phyloP scores from a whole-genome alignment of 1,140 invertebrate species.

The Heterodera schachtii region DNA sequence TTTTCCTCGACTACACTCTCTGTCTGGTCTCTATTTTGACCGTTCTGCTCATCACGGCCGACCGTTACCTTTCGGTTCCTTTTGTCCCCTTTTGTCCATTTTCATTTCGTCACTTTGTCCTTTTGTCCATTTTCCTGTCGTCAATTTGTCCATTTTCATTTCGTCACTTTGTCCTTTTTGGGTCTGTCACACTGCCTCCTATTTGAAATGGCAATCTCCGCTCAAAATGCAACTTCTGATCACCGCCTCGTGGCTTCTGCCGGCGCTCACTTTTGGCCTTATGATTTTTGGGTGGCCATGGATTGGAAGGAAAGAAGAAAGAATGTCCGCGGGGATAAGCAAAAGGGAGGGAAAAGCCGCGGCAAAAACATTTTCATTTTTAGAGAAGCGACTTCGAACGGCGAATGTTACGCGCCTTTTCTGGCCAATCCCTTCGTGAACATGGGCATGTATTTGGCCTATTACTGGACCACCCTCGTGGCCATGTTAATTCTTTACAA shows the following conservation, averaged over 20 bases:
- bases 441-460: constrained; percentile 65
- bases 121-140: too few species aligned
- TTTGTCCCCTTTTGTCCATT: neutral
- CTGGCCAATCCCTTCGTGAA: constrained; percentile 65
- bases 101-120: neutral
- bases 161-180: neutral
- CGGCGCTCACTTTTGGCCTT: constrained; percentile 60
- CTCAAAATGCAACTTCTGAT: constrained; percentile 61
- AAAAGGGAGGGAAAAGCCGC: too few species aligned
- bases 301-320: constrained; percentile 49
- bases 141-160: neutral
- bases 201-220: constrained; percentile 64
- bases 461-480: constrained; percentile 64
- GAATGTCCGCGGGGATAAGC: constrained; percentile 14
- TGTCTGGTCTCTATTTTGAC: constrained; percentile 98
- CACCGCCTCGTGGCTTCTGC: constrained; percentile 61
- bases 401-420: constrained; percentile 64
- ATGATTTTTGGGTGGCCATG: constrained; percentile 65
- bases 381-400: constrained; percentile 50
- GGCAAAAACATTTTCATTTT: constrained; percentile 19
- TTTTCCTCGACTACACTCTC: constrained; percentile 97
- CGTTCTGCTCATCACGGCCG: constrained; percentile 94
- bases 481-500: constrained; percentile 65
- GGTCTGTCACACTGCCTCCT: constrained; percentile 64
- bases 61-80: constrained; percentile 68